Evolutionary conservation across 2,888 invertebrate genomes (phyloP).

Genomic region (Hirtodrosophila duncani): DNA sequence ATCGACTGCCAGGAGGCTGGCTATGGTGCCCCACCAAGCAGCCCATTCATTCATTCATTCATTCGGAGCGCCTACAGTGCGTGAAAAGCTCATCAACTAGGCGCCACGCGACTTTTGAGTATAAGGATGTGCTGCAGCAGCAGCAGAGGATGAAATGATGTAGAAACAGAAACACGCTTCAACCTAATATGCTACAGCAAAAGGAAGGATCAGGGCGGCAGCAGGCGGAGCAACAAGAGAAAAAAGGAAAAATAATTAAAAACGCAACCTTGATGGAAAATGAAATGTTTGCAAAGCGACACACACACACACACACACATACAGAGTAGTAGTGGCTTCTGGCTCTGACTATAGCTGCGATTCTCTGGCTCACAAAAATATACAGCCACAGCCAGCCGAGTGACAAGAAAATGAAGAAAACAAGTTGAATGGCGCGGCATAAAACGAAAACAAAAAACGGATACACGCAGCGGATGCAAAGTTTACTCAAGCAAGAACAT

Average conservation of each 20-base stretch:
- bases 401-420: conserved; percentile 43
- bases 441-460: conserved; percentile 64
- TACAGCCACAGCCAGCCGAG: conserved; percentile 55
- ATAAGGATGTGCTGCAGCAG: conserved; percentile 10
- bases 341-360: no score
- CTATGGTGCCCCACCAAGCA: conserved; percentile 2
- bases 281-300: conserved; percentile 74
- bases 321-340: conserved; percentile 4
- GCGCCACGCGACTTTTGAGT: conserved; percentile 20
- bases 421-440: conserved; percentile 55
- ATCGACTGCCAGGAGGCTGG: conserved; percentile 50
- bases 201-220: conserved; percentile 5
- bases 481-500: conserved; percentile 59
- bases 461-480: conserved; percentile 68
- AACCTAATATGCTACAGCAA: conserved; percentile 59
- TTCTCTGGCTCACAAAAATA: conserved; percentile 22
- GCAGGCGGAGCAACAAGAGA: conserved; percentile 44
- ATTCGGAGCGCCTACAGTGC: conserved; percentile 62
- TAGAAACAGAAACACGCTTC: conserved; percentile 49
- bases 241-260: conserved; percentile 77
- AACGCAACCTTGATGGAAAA: conserved; percentile 77
- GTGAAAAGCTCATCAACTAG: conserved; percentile 70
- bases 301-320: no score
- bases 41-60: conserved; percentile 19
- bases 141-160: conserved; percentile 60